Percentiles rank a stretch among this genome's conserved stretches.
These are phyloP conservation scores for Endotricha flammealis DNA, from an alignment of 2,888 invertebrate species.

Conservation along the genomic window DNA sequence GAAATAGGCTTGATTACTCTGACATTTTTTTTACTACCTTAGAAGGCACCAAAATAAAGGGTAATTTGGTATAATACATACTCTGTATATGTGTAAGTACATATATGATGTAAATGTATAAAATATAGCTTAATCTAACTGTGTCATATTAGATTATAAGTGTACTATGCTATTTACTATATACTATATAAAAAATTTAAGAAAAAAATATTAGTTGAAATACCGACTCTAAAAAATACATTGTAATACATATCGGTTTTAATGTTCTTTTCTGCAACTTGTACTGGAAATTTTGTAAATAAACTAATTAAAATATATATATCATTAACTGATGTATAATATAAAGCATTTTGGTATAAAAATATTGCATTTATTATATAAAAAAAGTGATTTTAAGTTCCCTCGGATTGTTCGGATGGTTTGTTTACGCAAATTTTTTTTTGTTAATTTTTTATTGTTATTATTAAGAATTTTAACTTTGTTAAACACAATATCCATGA, in stretches of 20 bases:
- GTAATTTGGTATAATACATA: conserved; percentile 42
- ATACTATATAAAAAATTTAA: conserved; percentile 68
- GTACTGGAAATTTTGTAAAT: conserved; percentile 57
- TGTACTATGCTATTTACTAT: conserved; percentile 75
- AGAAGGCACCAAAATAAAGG: conserved; percentile 25
- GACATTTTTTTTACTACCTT: no score
- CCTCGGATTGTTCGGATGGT: conserved; percentile 70
- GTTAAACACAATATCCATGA: conserved; percentile 63
- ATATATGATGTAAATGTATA: conserved; percentile 70
- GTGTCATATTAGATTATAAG: conserved; percentile 75
- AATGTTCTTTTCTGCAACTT: conserved; percentile 39
- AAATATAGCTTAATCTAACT: conserved; percentile 72
- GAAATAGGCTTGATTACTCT: no score
- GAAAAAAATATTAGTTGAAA: conserved; percentile 68
- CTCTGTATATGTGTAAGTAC: conserved; percentile 73
- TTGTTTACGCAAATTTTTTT: conserved; percentile 68
- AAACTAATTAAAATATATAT: no score
- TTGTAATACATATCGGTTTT: conserved; percentile 36
- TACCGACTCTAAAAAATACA: conserved; percentile 48
- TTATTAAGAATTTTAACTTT: conserved; percentile 75
- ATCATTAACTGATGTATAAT: conserved; percentile 63
- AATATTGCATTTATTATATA: conserved; percentile 68
- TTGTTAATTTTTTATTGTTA: conserved; percentile 76
- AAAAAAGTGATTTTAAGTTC: conserved; percentile 42
- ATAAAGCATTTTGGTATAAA: conserved; percentile 57